These are phyloP conservation scores for Trachemys scripta DNA, from an alignment of 2,113 vertebrate genomes.

Conservation along the genomic window DNA sequence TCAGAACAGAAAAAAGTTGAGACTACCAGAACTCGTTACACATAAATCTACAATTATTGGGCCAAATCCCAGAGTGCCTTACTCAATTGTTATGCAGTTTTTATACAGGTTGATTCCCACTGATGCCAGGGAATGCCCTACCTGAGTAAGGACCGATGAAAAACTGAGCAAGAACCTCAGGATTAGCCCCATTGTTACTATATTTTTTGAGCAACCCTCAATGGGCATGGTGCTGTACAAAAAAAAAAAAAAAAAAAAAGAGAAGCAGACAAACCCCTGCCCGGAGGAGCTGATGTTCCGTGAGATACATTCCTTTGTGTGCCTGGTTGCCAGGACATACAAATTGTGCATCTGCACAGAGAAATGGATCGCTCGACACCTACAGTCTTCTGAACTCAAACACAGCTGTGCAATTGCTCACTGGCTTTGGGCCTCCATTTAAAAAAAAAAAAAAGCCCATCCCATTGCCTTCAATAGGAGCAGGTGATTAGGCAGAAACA, in stretches of 20 bases:
- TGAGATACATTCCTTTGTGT: neutral
- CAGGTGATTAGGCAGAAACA: slow-evolving; percentile 2
- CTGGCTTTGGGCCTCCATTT: neutral
- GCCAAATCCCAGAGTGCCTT: neutral
- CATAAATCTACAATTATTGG: neutral
- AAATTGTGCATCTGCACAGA: neutral
- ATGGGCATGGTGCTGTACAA: neutral
- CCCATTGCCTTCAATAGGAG: neutral
- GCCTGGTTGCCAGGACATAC: neutral
- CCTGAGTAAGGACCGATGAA: neutral
- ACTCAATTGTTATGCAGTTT: neutral
- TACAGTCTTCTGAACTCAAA: neutral
- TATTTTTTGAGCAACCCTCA: neutral
- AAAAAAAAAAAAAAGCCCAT: neutral
- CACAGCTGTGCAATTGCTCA: neutral
- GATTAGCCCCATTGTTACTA: neutral
- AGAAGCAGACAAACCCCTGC: neutral
- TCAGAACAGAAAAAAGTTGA: neutral
- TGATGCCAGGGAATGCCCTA: neutral
- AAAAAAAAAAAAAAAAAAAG: neutral
- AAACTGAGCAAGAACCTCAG: neutral
- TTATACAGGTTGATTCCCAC: neutral
- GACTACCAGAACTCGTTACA: neutral
- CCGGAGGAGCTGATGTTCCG: neutral
- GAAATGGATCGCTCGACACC: neutral